phyloP scores from a whole-genome alignment of 2,888 invertebrate species.

The Callyntrura sp. region DNA sequence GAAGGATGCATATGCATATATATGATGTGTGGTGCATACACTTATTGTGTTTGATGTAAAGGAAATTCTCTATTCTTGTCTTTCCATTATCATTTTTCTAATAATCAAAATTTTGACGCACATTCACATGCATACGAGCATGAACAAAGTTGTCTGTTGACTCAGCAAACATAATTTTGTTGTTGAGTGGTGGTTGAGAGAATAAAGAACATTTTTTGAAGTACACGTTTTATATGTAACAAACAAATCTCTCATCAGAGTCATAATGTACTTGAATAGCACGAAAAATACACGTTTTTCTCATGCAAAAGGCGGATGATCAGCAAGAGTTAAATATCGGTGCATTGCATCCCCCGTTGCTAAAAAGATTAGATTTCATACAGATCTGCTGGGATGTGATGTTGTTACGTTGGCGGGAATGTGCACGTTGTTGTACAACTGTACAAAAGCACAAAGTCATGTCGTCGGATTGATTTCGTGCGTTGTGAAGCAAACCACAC shows the following conservation, averaged over 20 bases:
- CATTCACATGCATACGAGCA: background rate
- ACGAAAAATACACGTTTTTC: constrained; percentile 58
- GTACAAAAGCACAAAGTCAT: background rate
- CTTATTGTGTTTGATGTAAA: background rate
- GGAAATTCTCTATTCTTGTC: background rate
- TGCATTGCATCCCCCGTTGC: constrained; percentile 7
- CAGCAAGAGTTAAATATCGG: constrained; percentile 18
- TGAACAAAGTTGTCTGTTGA: constrained; percentile 40
- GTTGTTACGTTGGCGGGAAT: background rate
- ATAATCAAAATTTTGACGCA: constrained; percentile 73
- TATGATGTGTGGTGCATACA: background rate
- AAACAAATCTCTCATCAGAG: background rate
- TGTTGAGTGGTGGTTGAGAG: background rate
- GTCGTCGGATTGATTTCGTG: background rate
- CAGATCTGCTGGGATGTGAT: background rate
- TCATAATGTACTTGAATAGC: background rate
- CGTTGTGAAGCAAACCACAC: no score
- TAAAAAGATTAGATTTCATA: background rate
- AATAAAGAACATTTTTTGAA: background rate
- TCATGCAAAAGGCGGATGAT: constrained; percentile 71
- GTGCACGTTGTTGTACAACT: background rate
- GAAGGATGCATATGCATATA: background rate
- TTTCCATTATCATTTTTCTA: constrained; percentile 1
- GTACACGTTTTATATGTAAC: background rate
- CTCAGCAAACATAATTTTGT: constrained; percentile 46